phyloP scores from a whole-genome alignment of 2,797 vertebrate species.

The Ctenochaetus hawaiiensis region DNA sequence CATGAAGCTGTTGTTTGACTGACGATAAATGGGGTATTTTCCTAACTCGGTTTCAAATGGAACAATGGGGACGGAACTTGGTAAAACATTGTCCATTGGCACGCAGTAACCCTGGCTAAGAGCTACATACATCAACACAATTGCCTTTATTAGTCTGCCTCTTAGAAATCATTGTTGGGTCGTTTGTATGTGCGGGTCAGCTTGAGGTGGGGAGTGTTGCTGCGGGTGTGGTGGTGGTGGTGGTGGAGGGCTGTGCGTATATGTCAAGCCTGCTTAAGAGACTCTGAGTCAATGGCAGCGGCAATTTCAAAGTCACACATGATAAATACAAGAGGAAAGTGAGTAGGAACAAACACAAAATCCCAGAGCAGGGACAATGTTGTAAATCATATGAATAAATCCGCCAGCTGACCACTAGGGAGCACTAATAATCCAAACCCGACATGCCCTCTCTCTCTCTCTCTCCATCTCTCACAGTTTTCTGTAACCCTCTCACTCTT shows the following conservation, averaged over 20 bases:
- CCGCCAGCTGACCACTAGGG: constrained; percentile 72
- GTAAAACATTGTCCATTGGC: constrained; percentile 58
- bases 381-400: constrained; percentile 77
- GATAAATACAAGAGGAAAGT: constrained; percentile 67
- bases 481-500: not conserved
- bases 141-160: constrained; percentile 66
- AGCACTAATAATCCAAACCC: constrained; percentile 75
- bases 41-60: constrained; percentile 68
- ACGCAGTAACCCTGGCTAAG: constrained; percentile 55
- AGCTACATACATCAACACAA: constrained; percentile 75
- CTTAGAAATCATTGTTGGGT: constrained; percentile 59
- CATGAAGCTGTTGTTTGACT: constrained; percentile 71
- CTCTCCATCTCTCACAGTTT: constrained; percentile 11
- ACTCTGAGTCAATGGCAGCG: constrained; percentile 65
- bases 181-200: constrained; percentile 51
- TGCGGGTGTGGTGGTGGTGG: constrained; percentile 5
- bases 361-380: constrained; percentile 61
- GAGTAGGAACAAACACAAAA: constrained; percentile 63
- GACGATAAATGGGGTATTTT: constrained; percentile 79
- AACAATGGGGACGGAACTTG: constrained; percentile 66
- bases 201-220: constrained; percentile 1
- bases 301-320: constrained; percentile 68
- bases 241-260: constrained; percentile 16
- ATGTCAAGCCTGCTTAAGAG: constrained; percentile 73
- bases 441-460: constrained; percentile 35